A percentile compares a stretch with the other conserved stretches of the same genome.
phyloP scores from a whole-genome alignment of 2,888 invertebrate genomes.

The Melolontha melolontha region DNA sequence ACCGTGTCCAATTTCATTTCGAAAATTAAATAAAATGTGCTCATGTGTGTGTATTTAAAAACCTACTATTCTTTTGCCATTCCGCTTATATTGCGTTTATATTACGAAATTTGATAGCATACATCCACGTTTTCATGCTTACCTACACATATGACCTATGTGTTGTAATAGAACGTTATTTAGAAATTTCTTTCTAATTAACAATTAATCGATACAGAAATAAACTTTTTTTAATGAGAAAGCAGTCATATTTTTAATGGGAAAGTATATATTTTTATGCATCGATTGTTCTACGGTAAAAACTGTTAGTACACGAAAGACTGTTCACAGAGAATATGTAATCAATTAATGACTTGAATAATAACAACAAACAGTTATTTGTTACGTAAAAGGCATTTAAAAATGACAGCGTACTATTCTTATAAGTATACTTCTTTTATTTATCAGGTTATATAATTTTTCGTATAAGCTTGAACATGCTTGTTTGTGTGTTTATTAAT shows the following conservation, averaged over 20 bases:
- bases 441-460: no score
- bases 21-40: no score
- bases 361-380: slow-evolving; percentile 24
- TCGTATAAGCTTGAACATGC: no score
- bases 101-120: no score
- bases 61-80: not conserved
- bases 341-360: slow-evolving; percentile 24
- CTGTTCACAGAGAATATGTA: slow-evolving; percentile 10
- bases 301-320: slow-evolving; percentile 1
- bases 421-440: no score
- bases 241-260: not conserved
- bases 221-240: slow-evolving; percentile 10
- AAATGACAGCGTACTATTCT: not conserved
- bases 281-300: slow-evolving; percentile 2
- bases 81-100: no score
- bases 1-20: no score
- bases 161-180: not conserved
- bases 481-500: no score
- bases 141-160: not conserved
- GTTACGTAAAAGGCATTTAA: slow-evolving; percentile 25
- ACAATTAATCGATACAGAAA: slow-evolving; percentile 6
- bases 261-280: not conserved
- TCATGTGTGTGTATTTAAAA: no score
- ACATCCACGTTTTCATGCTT: no score
- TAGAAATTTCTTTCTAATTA: slow-evolving; percentile 5